Evolutionary conservation across 2,797 vertebrate genomes (phyloP), one percentile per base, ranked within the genome.

Genomic region (Tapera naevia): DNA sequence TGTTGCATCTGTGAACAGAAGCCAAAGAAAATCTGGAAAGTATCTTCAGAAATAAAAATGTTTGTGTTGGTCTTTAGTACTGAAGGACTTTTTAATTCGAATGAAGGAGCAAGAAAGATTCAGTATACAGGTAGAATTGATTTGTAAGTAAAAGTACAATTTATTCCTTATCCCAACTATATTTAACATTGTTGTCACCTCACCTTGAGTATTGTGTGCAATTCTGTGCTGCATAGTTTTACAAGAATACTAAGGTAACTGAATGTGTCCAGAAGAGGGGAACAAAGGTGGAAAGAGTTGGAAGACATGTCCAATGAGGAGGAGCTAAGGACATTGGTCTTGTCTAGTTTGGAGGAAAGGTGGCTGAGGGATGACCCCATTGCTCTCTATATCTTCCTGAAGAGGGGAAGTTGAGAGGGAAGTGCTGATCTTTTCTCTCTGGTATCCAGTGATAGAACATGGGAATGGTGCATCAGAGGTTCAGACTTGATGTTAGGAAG

Each of bases 1-100:
- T 98, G 96, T 97, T 97, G 43, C 57, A 84, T 83, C 73, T 92
- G 66, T 95, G 93, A 97, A 95, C 74, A 71, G 95, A 96, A 96
- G 96, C 94, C 92, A 96, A 94, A 96, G 15, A 67, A 97, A 94
- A 96, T 75, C 88, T 90, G 57, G 78, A 94, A 95, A 94, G 90
- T 70, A 22, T 86, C 72, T 96, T 89, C 60, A 93, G 89, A 94
- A 96, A 97, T 88, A 86, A 96, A 96, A 84, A 80, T 96, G 46
- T 85, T 80, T 91, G 39, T 94, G 33, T 72, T 95, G 73, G 28
- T 96, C 78, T 88, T 89, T 64, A 24, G 10, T 75, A 85, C 43
- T 83, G 41, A 91, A 95, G 61, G 80, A 48, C 70, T 86, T 97
- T 75, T 97, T 75, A 96, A 94, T 91, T 96, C 72, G 95, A 93